Evolutionary conservation across 1,140 invertebrate genomes (phyloP).

Genomic region (Caenorhabditis brenneri): DNA sequence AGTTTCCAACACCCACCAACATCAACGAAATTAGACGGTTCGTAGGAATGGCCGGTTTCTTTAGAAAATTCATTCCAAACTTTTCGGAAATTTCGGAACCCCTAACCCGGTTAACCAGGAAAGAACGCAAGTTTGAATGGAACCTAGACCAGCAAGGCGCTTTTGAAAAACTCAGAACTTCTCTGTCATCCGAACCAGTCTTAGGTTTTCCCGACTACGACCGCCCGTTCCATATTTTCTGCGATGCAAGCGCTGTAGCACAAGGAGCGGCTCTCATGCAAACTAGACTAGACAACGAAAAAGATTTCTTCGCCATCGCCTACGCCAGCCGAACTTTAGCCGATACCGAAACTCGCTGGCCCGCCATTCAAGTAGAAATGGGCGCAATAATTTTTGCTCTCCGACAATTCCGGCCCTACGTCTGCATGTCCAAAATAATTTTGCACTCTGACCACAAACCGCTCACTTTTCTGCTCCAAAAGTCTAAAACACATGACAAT

Average conservation of each 20-base stretch:
- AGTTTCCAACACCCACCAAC: slow-evolving; percentile 64
- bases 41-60: slow-evolving; percentile 66
- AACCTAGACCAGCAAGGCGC: not conserved
- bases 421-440: not conserved
- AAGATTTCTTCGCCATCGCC: not conserved
- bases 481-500: not conserved
- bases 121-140: slow-evolving; percentile 21
- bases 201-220: slow-evolving; percentile 40
- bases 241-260: slow-evolving; percentile 23
- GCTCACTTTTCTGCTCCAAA: not conserved
- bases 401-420: slow-evolving; percentile 4
- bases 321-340: not conserved
- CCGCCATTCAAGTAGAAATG: slow-evolving; percentile 12
- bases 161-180: not conserved
- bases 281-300: not conserved
- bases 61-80: slow-evolving; percentile 62
- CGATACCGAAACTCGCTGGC: slow-evolving; percentile 6
- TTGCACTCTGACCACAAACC: slow-evolving; percentile 24
- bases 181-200: not conserved
- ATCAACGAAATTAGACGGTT: slow-evolving; percentile 65
- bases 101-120: slow-evolving; percentile 54
- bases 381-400: slow-evolving; percentile 27
- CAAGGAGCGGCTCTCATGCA: slow-evolving; percentile 37
- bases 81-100: slow-evolving; percentile 59
- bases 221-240: slow-evolving; percentile 17